Base-by-base conservation (phyloP, 2,888 invertebrate species). In the Tenthredo mesomela region DNA sequence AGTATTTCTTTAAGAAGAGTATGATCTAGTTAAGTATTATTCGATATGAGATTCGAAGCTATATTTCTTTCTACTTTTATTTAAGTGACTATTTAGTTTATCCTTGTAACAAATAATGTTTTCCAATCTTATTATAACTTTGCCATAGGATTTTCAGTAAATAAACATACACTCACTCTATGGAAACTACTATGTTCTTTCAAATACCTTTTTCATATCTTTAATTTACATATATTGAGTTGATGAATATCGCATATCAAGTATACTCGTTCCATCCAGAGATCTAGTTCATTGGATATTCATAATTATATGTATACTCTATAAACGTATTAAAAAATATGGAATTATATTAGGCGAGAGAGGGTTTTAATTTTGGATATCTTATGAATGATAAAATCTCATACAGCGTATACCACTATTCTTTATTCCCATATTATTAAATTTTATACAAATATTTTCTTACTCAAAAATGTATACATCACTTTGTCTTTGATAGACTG, bases 41-140 rank as follows among this genome's bases (percentile, higher is more conserved):
- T 61, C 40, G 80, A 58, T 67, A 82, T 43, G 47, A 54, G 0
- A 33, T 78, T 78, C 50, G 29, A 67, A 65, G 37, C 37, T 21
- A 67, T 82, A 67, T 82, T 70, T 33, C 70, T 82, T 82, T 82
- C 67, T 67, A 82, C 47, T 82, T 82, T 82, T 82, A 82, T 67
- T 82, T 67, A 70, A 65, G 67, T 82, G 82, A 82, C 82, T 82
- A 67, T 82, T 67, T 82, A 82, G 82, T 82, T 82, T 82, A 82
- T 82, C 47, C 50, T 7, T 43, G 15, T 67, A 47, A 67, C 47
- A 82, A 67, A 82, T 82, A 82, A 82, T 67, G 47, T 82, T 67
- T 29, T 65, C 47, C 82, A 82, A 82, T 33, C 65, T 43, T 82
- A 47, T 37, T 67, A 50, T n/a, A 61, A 82, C 47, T 67, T 70